These are phyloP conservation scores for Operophtera brumata DNA, from an alignment of 2,888 invertebrate species.

Conservation along the genomic window DNA sequence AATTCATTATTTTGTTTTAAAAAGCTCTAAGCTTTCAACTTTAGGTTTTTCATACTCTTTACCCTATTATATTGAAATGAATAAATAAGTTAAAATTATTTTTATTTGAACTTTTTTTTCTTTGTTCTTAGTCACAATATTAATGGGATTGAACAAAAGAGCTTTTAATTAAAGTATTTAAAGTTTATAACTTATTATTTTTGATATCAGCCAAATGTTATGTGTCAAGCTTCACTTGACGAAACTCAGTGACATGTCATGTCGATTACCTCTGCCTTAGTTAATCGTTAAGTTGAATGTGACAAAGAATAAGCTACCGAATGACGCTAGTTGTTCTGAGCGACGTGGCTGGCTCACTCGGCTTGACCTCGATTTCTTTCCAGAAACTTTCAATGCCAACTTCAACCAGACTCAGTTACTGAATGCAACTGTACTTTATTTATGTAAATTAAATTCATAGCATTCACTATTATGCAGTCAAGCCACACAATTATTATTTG, in stretches of 20 bases:
- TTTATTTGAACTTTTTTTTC: not conserved
- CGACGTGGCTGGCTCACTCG: conserved; percentile 68
- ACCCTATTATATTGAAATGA: too few species aligned
- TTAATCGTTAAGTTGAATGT: conserved; percentile 22
- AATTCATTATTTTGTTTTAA: too few species aligned
- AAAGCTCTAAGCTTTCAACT: too few species aligned
- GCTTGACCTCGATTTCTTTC: conserved; percentile 81
- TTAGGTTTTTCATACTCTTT: too few species aligned
- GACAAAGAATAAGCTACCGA: conserved; percentile 51
- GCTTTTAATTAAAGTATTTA: not conserved
- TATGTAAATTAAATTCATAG: not conserved
- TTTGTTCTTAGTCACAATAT: not conserved
- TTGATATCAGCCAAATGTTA: not conserved
- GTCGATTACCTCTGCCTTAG: too few species aligned
- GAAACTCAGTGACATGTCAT: not conserved
- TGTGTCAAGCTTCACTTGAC: not conserved
- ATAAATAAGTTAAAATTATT: not conserved
- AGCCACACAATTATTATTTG: not conserved
- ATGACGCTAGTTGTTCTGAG: conserved; percentile 36
- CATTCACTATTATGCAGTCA: not conserved
- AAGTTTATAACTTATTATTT: not conserved
- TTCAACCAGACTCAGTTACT: conserved; percentile 41
- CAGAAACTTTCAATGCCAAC: conserved; percentile 77
- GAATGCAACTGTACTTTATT: conserved; percentile 37
- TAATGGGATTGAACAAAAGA: not conserved